phyloP scores from a whole-genome alignment of 2,888 invertebrate species.

The Nowickia ferox region DNA sequence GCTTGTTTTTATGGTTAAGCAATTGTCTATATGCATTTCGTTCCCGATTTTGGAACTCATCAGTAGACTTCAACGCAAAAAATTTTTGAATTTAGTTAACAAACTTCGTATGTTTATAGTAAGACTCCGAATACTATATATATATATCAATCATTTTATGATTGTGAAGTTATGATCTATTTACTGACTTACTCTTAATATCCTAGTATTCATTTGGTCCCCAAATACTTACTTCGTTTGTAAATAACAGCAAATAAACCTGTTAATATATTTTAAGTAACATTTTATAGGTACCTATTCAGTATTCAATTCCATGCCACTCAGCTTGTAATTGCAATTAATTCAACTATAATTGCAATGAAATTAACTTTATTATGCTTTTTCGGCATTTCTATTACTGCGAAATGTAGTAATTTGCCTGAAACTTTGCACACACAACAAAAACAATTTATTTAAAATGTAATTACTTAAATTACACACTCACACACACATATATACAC shows the following conservation, averaged over 20 bases:
- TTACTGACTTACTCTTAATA: too few species aligned
- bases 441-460: conserved; percentile 70
- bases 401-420: conserved; percentile 51
- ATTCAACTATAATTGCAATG: conserved; percentile 71
- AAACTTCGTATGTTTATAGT: too few species aligned
- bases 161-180: too few species aligned
- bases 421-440: conserved; percentile 60
- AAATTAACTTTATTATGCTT: conserved; percentile 63
- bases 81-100: too few species aligned
- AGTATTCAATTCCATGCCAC: conserved; percentile 37
- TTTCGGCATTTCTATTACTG: conserved; percentile 50
- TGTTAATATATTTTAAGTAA: conserved; percentile 37
- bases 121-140: too few species aligned
- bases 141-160: too few species aligned
- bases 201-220: neutral
- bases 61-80: too few species aligned
- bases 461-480: conserved; percentile 64
- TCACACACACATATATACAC: neutral
- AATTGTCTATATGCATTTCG: too few species aligned
- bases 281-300: neutral
- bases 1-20: too few species aligned
- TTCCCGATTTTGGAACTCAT: too few species aligned
- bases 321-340: conserved; percentile 67
- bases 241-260: neutral
- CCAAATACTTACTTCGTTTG: neutral